Evolutionary conservation across 2,888 invertebrate species (phyloP).

Genomic region (Vesta saturnalis): DNA sequence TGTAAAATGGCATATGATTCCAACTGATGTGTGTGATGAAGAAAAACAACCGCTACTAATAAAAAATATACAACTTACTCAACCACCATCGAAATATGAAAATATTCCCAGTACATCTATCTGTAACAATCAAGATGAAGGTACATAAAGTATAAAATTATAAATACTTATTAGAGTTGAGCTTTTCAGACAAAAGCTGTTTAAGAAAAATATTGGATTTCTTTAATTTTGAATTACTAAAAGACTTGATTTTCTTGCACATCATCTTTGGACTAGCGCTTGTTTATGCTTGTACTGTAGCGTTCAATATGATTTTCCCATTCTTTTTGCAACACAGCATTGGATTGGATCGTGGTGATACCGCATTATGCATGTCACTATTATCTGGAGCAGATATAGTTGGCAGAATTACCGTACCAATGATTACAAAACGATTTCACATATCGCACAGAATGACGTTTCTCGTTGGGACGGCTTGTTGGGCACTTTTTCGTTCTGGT

Average conservation of each 20-base stretch:
- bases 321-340: constrained; percentile 68
- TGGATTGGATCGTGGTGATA: constrained; percentile 63
- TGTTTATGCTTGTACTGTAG: constrained; percentile 74
- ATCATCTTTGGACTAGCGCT: constrained; percentile 74
- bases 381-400: constrained; percentile 74
- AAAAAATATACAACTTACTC: constrained; percentile 3
- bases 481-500: constrained; percentile 70
- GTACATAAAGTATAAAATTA: neutral
- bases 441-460: constrained; percentile 72
- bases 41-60: constrained; percentile 22
- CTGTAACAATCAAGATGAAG: neutral
- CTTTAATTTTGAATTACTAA: constrained; percentile 72
- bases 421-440: constrained; percentile 69
- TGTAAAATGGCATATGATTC: constrained; percentile 65
- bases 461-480: constrained; percentile 68
- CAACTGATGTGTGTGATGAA: neutral
- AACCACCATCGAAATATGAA: neutral
- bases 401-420: constrained; percentile 72
- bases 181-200: constrained; percentile 5
- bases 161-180: neutral
- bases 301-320: constrained; percentile 77
- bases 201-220: constrained; percentile 59
- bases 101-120: neutral
- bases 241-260: constrained; percentile 72
- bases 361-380: constrained; percentile 76